A percentile compares a stretch with the other conserved stretches of the same genome.
phyloP scores from a whole-genome alignment of 2,113 vertebrate genomes.

The Anguilla rostrata region DNA sequence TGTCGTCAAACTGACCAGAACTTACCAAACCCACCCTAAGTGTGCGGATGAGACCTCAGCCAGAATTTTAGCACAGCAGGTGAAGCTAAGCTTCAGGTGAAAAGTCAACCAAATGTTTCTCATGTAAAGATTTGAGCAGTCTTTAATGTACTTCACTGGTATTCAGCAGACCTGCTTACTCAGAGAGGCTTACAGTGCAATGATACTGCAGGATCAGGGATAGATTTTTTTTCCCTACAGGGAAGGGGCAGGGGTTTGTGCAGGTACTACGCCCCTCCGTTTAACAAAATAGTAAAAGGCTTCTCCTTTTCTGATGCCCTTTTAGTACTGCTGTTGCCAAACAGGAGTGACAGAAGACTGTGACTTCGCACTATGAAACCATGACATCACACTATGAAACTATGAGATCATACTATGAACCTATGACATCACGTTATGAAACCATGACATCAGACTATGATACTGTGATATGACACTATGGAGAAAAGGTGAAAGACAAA shows the following conservation, averaged over 20 bases:
- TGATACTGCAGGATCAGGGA: too few species aligned
- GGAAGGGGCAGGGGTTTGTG: not conserved
- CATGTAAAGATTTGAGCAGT: conserved; percentile 1
- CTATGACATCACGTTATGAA: not conserved
- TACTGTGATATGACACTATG: not conserved
- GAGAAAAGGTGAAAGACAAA: conserved; percentile 15
- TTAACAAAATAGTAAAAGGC: not conserved
- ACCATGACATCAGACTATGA: not conserved
- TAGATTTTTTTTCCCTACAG: not conserved
- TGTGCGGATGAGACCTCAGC: not conserved
- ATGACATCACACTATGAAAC: not conserved
- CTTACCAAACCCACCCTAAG: not conserved
- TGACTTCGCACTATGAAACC: not conserved
- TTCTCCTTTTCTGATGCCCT: not conserved
- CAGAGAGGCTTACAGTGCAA: not conserved
- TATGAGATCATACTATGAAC: not conserved
- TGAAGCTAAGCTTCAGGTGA: not conserved
- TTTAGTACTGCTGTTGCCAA: not conserved
- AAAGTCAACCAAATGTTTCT: not conserved
- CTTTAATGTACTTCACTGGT: not conserved
- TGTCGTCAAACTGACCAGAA: not conserved
- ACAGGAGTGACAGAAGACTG: not conserved
- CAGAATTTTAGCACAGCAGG: not conserved
- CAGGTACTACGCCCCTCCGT: not conserved
- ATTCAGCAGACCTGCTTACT: too few species aligned